Evolutionary conservation across 2,113 vertebrate genomes (phyloP), one percentile per base, ranked within the genome.

Genomic region (Dendrocopos noguchii): DNA sequence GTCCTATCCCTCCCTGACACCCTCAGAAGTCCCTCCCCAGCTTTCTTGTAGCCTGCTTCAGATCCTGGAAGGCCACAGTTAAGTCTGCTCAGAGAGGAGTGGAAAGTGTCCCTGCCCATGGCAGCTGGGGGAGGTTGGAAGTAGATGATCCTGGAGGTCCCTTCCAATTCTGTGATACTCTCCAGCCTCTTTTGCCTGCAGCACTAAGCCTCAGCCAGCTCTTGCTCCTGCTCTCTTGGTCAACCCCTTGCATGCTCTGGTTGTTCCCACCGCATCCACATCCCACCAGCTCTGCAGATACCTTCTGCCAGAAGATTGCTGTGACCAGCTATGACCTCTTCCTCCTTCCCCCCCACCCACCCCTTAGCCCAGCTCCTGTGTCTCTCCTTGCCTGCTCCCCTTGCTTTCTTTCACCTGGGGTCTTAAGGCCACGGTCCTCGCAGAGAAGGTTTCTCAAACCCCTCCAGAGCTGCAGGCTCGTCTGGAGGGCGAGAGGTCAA

Each of bases 401-500:
- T 75, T 36, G 47, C 59, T 29, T 25, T 33, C 7, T 73, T 61
- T 74, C 82, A 47, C 55, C 63, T 5, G 4, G 34, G 70, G 2
- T n/a, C 50, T 64, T n/a, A 18, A 72, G 77, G 76, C 67, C 12
- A n/a, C 2, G 1, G 52, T 77, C 66, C 53, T 46, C 34, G 57
- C n/a, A 42, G 3, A 59, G 89, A 73, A n/a, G 29, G 56, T 86
- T 93, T 60, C 92, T 66, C 34, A 34, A 52, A 55, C 83, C 42
- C 46, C 88, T 84, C 34, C 27, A 67, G 87, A 95, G 76, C 88
- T 7, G 11, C 68, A 9, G 18, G 90, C 84, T 92, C 81, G 89
- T 95, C 91, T 20, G 77, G 95, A 97, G 97, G 94, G 95, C 96
- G 91, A 90, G 87, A 97, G 98, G 97, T 97, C 97, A 97, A 87